Base-by-base conservation (phyloP, 2,888 invertebrate species). In the Neocrepidodera transversa region DNA sequence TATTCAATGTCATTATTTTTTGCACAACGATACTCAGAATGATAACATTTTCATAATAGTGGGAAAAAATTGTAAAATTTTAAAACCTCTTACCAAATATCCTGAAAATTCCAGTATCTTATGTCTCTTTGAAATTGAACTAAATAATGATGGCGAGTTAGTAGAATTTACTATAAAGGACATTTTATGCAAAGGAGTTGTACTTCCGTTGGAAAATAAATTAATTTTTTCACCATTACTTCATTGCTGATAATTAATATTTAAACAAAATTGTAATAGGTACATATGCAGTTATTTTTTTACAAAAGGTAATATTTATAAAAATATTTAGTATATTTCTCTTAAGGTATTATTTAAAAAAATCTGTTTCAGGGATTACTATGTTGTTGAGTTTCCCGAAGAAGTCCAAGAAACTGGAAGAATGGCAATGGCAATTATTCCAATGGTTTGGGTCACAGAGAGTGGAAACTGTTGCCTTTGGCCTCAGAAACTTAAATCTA, bases 401-500 rank as follows among this genome's bases (percentile, higher is more conserved):
- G 55, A 55, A 40, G 20, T 8, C 5, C 8, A 16, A 17, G 17
- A 47, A n/a, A n/a, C n/a, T 16, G 45, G 45, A 8, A 47, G 3
- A 2, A 17, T 20, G 2, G 42, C 55, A 23, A 55, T 45, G 45
- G 35, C 16, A 20, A 23, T 55, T 17, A 18, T 55, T 16, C 45
- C 55, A 35, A 26, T 11, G 18, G 16, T n/a, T 14, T 55, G 55
- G 55, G 8, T 16, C 14, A 47, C 17, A n/a, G n/a, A n/a, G n/a
- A n/a, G n/a, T 20, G 16, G n/a, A 28, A 17, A 11, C 1, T 8
- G 11, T n/a, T 48, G 55, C 36, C 5, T 45, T 26, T 55, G 60
- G 56, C 43, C 51, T 8, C 1, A 67, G 73, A 6, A 72, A 71
- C 1, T 65, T 68, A 6, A 14, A 53, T 7, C 18, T 36, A 38